These are phyloP conservation scores for Brenthis hecate DNA, from an alignment of 2,888 invertebrate species.

Conservation along the genomic window DNA sequence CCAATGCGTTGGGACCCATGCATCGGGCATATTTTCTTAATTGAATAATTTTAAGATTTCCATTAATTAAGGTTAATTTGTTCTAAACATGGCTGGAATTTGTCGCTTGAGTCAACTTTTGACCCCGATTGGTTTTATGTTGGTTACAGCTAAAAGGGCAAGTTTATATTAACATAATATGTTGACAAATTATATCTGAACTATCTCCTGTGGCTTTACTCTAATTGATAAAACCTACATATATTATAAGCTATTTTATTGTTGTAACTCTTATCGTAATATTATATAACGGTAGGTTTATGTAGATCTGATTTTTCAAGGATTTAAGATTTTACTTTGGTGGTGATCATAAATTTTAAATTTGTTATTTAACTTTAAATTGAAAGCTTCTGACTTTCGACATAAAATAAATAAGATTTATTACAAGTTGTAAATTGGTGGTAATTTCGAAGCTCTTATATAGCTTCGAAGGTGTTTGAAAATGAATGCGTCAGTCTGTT, in stretches of 20 bases:
- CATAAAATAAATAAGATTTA: constrained; percentile 18
- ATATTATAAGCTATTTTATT: too few species aligned
- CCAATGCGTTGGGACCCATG: neutral
- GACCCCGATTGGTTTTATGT: neutral
- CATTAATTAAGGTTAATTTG: constrained; percentile 24
- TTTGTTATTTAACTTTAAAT: neutral
- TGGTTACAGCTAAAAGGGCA: constrained; percentile 6
- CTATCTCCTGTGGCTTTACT: constrained; percentile 8
- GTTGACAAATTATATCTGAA: neutral
- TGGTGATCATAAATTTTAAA: neutral
- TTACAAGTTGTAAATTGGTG: constrained; percentile 21
- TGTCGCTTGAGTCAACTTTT: constrained; percentile 9
- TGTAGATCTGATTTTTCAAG: neutral
- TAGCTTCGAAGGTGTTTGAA: constrained; percentile 45
- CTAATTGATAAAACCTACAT: too few species aligned
- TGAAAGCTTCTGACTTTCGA: neutral
- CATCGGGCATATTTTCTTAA: constrained; percentile 19
- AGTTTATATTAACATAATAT: constrained; percentile 12
- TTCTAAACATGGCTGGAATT: constrained; percentile 7
- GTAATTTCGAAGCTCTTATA: constrained; percentile 17
- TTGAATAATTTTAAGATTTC: constrained; percentile 27
- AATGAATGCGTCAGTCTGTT: constrained; percentile 61
- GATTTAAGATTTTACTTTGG: too few species aligned
- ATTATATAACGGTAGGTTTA: neutral
- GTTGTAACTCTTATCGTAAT: too few species aligned